These are phyloP conservation scores for Diachasma alloeum DNA, from an alignment of 1,140 invertebrate genomes.

Conservation along the genomic window DNA sequence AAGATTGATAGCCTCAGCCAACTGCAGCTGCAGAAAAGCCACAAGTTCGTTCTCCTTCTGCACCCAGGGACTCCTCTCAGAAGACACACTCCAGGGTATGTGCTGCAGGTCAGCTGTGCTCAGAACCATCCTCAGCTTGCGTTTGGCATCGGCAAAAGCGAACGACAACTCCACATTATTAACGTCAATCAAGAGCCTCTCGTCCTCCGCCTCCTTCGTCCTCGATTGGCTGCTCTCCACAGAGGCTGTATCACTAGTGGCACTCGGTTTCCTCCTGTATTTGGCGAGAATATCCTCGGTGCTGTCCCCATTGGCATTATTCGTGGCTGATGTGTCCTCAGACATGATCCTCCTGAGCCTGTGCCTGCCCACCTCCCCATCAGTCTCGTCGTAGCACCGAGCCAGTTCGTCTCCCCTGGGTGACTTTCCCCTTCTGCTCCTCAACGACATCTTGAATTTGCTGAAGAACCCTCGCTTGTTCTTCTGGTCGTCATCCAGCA, in stretches of 20 bases:
- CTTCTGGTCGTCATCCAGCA: constrained; percentile 69
- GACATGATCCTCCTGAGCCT: constrained; percentile 66
- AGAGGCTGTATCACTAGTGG: constrained; percentile 66
- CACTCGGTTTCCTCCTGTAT: constrained; percentile 84
- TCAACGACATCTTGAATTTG: constrained; percentile 75
- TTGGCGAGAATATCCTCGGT: constrained; percentile 95
- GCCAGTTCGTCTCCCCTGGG: constrained; percentile 62
- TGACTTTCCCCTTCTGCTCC: constrained; percentile 70
- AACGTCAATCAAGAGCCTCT: constrained; percentile 70
- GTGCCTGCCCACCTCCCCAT: constrained; percentile 47
- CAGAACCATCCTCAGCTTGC: constrained; percentile 90
- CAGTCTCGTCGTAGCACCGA: constrained; percentile 60
- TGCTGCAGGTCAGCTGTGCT: constrained; percentile 80
- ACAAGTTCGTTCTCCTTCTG: constrained; percentile 74
- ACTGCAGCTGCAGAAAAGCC: constrained; percentile 78
- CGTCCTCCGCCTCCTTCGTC: constrained; percentile 63
- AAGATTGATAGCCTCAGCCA: constrained; percentile 88
- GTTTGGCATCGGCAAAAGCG: constrained; percentile 87
- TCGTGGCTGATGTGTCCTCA: constrained; percentile 59
- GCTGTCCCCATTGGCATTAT: constrained; percentile 68
- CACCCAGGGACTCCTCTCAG: constrained; percentile 61
- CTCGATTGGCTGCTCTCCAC: constrained; percentile 58
- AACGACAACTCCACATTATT: constrained; percentile 71
- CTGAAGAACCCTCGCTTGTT: constrained; percentile 73
- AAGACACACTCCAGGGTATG: constrained; percentile 57